Evolutionary conservation across 1,140 invertebrate genomes (phyloP), one percentile per base, ranked within the genome.

Genomic region (Calosoma granatense): DNA sequence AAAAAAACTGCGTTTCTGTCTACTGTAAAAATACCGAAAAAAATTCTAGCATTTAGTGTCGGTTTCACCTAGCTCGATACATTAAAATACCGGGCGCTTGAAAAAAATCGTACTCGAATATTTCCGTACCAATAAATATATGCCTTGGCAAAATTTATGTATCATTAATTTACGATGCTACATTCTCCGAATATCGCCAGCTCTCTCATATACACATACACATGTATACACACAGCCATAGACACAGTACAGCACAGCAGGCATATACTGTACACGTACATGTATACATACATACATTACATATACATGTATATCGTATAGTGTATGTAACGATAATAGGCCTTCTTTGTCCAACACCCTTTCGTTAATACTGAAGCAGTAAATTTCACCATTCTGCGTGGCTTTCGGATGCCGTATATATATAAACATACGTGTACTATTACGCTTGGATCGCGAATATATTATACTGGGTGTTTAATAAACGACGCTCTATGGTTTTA

Each of bases 81-180:
- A 47, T 47, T 47, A 47, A 47, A 47, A 47, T 47, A 47, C 41
- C 41, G 41, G 41, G 41, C 4, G 41, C 17, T 6, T 4, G 9
- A 17, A 47, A 47, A 47, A 47, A 47, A 47, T 3, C 15, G 15
- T 17, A 47, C 9, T 47, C 41, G 17, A 47, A 47, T 47, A 47
- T 47, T 47, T 47, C 41, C 17, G 41, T 47, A 47, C 41, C 41
- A 47, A 47, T 47, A 47, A 47, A 47, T 47, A 47, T 47, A 47
- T 47, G 41, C 15, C 41, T 47, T 47, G 41, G 41, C 41, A 47
- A 47, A 47, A 47, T 47, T 47, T 47, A 47, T 47, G 41, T 47
- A 47, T 47, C 41, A 47, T 47, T 47, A 47, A 47, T 47, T 47
- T 47, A 47, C 41, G 41, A 47, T 47, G 41, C 3, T 47, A 47